phyloP scores from a whole-genome alignment of 1,140 invertebrate species.

The Parasteatoda tepidariorum region DNA sequence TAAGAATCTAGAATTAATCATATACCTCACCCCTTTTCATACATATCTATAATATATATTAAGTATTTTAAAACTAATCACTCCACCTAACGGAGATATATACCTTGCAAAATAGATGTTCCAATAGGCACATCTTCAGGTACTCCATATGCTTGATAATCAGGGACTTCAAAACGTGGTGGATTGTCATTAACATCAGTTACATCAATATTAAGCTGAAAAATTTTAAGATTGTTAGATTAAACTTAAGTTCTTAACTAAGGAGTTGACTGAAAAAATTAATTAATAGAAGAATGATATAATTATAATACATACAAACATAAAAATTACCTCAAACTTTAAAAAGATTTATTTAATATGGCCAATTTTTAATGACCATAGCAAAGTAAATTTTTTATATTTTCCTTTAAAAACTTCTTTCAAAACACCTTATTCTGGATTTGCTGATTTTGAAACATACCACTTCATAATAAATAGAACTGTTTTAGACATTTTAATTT shows the following conservation, averaged over 20 bases:
- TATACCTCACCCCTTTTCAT: neutral
- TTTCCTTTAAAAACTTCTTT: too few species aligned
- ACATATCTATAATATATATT: too few species aligned
- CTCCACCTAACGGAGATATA: too few species aligned
- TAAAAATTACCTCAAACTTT: neutral
- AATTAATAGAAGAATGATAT: neutral
- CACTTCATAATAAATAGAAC: too few species aligned
- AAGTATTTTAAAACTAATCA: too few species aligned
- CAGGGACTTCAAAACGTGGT: constrained; percentile 92
- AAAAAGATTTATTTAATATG: too few species aligned
- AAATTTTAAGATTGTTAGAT: neutral
- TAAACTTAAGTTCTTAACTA: neutral
- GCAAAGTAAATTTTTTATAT: too few species aligned
- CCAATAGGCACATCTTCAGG: constrained; percentile 93
- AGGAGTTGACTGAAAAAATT: neutral
- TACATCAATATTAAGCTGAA: constrained; percentile 65
- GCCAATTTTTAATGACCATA: too few species aligned
- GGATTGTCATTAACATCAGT: constrained; percentile 93
- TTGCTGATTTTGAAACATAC: too few species aligned
- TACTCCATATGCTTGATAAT: constrained; percentile 95
- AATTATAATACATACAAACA: neutral
- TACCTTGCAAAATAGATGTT: constrained; percentile 83
- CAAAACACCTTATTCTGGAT: too few species aligned
- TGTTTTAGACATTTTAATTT: too few species aligned
- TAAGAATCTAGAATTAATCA: too few species aligned